A percentile compares a stretch with the other conserved stretches of the same genome.
Conservation (phyloP, 2,113 vertebrate genomes). For the Poeciliopsis occidentalis region DNA sequence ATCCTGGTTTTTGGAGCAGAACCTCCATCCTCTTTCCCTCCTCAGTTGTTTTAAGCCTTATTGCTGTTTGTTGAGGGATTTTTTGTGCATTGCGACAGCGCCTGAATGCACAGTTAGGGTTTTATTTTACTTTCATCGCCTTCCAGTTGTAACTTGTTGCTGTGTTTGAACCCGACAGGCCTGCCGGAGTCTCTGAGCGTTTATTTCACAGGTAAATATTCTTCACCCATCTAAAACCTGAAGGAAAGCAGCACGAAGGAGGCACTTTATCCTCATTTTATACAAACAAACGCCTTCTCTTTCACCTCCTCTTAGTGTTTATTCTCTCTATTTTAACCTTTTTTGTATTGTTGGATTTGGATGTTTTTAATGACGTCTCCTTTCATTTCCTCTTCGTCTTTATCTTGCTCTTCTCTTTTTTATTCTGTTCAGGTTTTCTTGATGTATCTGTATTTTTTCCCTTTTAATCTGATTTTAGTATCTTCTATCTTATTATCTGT, state of each 20-base stretch:
- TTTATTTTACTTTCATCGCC: background rate
- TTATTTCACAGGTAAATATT: conserved; percentile 90
- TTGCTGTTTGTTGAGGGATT: background rate
- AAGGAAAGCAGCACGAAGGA: background rate
- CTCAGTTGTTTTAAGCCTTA: conserved; percentile 9
- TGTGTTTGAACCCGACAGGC: conserved; percentile 76
- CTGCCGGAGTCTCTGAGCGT: conserved; percentile 91
- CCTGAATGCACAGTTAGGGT: background rate
- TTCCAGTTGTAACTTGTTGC: conserved; percentile 15
- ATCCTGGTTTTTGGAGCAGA: conserved; percentile 35
- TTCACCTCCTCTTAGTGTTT: background rate
- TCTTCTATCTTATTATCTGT: background rate
- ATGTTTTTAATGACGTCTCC: too few relatives aligned
- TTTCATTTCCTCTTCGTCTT: background rate
- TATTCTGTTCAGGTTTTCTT: background rate
- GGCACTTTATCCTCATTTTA: background rate
- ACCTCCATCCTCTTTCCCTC: conserved; percentile 15
- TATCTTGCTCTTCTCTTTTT: background rate
- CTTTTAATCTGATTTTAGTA: background rate
- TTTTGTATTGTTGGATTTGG: rapidly evolving
- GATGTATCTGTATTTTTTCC: background rate
- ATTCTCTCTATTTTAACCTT: background rate
- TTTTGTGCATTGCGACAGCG: background rate
- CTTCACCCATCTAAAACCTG: background rate
- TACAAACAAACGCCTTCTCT: background rate